These are phyloP conservation scores for Lordiphosa clarofinis DNA, from an alignment of 1,140 invertebrate genomes.

Conservation along the genomic window DNA sequence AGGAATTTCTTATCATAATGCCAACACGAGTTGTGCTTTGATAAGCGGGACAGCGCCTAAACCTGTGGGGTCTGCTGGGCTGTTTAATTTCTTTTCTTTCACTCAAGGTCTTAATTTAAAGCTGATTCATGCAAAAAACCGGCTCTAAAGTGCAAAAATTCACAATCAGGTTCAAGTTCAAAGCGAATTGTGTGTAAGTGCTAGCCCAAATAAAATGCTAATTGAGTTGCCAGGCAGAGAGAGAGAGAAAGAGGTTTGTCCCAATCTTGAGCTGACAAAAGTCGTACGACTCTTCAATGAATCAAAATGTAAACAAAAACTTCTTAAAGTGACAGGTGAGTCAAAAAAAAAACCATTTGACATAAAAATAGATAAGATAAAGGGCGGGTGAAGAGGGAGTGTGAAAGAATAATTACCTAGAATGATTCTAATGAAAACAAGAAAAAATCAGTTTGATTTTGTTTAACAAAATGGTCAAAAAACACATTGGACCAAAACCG, in stretches of 20 bases:
- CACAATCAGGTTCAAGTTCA: slow-evolving; percentile 5
- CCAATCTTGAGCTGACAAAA: slow-evolving; percentile 1
- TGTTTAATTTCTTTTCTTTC: background rate
- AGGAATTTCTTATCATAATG: too few species aligned
- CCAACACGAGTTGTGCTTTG: too few species aligned
- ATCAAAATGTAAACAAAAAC: slow-evolving; percentile 13
- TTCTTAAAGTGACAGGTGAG: background rate
- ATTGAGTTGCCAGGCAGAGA: slow-evolving; percentile 25
- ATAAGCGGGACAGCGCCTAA: background rate
- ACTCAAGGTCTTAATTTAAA: slow-evolving; percentile 3
- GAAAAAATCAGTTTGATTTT: background rate
- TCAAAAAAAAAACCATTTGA: background rate
- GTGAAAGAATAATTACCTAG: too few species aligned
- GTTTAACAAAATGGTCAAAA: background rate
- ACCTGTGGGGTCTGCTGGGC: background rate
- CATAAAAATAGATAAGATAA: slow-evolving; percentile 2
- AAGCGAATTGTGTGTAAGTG: slow-evolving; percentile 16
- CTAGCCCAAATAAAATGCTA: slow-evolving; percentile 15
- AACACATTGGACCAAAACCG: too few species aligned
- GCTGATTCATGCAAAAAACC: slow-evolving; percentile 7
- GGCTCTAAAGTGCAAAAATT: background rate
- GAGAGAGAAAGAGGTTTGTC: background rate
- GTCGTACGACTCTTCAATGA: slow-evolving; percentile 7
- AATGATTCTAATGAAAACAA: too few species aligned
- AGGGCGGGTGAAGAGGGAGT: too few species aligned